Conservation (phyloP, 2,888 invertebrate species). For the Cataglyphis rosenhaueri region DNA sequence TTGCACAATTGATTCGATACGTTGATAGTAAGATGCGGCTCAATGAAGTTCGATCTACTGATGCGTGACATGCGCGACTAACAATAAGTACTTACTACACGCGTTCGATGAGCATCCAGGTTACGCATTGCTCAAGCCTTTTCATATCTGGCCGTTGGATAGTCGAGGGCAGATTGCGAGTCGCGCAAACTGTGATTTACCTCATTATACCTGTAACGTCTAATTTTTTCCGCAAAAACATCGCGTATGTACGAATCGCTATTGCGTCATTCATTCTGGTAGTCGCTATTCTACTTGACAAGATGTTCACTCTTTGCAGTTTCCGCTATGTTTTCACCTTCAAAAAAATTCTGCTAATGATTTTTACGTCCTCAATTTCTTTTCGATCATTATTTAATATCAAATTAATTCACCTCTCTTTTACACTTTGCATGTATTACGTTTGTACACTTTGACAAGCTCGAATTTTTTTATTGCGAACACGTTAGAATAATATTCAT, state of each 20-base stretch:
- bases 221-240: slow-evolving; percentile 44
- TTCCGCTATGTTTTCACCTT: not conserved
- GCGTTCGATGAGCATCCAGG: slow-evolving; percentile 27
- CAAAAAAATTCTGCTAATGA: not conserved
- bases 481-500: not conserved
- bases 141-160: not conserved
- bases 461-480: not conserved
- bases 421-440: not conserved
- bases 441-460: not conserved
- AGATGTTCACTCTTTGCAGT: not conserved
- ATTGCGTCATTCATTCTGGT: not conserved
- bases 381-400: not conserved
- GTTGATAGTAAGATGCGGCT: slow-evolving; percentile 3
- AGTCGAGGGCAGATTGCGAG: not conserved
- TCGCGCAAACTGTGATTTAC: slow-evolving; percentile 14
- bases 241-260: slow-evolving; percentile 12
- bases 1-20: not conserved
- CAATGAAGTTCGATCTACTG: slow-evolving; percentile 28
- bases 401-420: not conserved
- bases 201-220: slow-evolving; percentile 14
- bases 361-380: too few relatives aligned
- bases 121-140: slow-evolving; percentile 38
- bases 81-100: slow-evolving; percentile 13
- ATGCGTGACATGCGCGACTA: slow-evolving; percentile 27
- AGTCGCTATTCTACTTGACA: not conserved